Base-by-base conservation (phyloP, 2,797 vertebrate species). In the Molossus alvarezi region DNA sequence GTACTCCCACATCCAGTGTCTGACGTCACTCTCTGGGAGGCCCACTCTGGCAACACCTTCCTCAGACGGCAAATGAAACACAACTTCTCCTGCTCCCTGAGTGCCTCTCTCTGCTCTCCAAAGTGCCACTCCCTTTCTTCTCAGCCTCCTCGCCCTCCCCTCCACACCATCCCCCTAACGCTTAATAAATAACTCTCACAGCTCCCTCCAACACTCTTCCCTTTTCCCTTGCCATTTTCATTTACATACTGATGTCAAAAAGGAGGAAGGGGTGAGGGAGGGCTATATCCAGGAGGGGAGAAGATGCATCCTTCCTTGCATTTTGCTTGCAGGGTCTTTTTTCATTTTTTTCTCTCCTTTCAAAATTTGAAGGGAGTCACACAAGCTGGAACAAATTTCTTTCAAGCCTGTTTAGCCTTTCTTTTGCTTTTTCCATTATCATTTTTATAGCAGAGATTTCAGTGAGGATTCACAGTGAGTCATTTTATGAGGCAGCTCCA, bases 341-440 rank as follows among this genome's bases (percentile, higher is more conserved):
- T 7, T 71, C 23, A 11, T 27, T 53, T 5, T 21, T 9, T 18
- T 15, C 23, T 62, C 91, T 95, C 85, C 93, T 94, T 23, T 77
- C 64, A 65, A 93, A 97, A 96, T 95, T 65, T 93, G 69, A 97
- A 94, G 94, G 87, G 58, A 93, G 97, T 93, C 93, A 91, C 87
- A 87, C 87, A 95, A 97, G 93, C 96, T 96, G 91, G 96, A 98
- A 98, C 95, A 97, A 98, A 98, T 96, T 97, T 95, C 96, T 97
- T 97, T 98, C 97, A 90, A 98, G 97, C 65, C 82, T 33, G 62
- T 97, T 98, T 96, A 88, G 65, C 53, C 97, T 98, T 98, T 98
- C 98, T 98, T 98, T 97, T 98, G 98, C 98, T 99, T 99, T 99
- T 99, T 98, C 97, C 98, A 98, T 99, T 98, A 98, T 98, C 96